phyloP scores from a whole-genome alignment of 1,140 invertebrate genomes.

The Heliconius melpomene region DNA sequence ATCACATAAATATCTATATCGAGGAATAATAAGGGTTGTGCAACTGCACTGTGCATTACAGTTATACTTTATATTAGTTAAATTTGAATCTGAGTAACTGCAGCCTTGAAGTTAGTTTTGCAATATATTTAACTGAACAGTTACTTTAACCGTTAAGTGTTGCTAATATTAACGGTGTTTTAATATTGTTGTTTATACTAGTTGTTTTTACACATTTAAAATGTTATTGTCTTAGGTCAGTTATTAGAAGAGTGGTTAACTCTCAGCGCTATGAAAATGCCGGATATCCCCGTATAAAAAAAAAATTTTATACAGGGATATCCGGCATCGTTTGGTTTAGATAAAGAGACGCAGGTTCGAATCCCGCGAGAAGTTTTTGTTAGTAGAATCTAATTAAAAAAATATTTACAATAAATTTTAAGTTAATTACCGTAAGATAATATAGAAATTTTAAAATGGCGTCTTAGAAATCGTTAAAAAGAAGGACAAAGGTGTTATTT shows the following conservation, averaged over 20 bases:
- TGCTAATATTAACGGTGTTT: not conserved
- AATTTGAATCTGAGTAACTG: not conserved
- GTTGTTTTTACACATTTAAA: not conserved
- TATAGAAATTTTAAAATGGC: not conserved
- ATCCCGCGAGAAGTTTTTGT: too few species aligned
- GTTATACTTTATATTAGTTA: conserved; percentile 15
- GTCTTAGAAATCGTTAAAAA: not conserved
- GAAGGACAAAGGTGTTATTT: not conserved
- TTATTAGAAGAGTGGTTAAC: not conserved
- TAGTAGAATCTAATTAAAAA: too few species aligned
- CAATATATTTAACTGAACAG: conserved; percentile 11
- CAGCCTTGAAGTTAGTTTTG: conserved; percentile 6
- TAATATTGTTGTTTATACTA: not conserved
- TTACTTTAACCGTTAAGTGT: not conserved
- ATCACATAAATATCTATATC: too few species aligned
- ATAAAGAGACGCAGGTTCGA: too few species aligned
- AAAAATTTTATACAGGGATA: too few species aligned
- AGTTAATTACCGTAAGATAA: not conserved
- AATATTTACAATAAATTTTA: too few species aligned
- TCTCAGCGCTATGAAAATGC: too few species aligned
- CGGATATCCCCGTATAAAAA: too few species aligned
- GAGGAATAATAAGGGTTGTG: not conserved
- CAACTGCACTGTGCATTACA: not conserved
- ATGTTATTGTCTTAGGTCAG: not conserved
- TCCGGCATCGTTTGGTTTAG: too few species aligned